A percentile compares a stretch with the other conserved stretches of the same genome.
Conservation (phyloP, 2,888 invertebrate species). For the Hemithea aestivaria region DNA sequence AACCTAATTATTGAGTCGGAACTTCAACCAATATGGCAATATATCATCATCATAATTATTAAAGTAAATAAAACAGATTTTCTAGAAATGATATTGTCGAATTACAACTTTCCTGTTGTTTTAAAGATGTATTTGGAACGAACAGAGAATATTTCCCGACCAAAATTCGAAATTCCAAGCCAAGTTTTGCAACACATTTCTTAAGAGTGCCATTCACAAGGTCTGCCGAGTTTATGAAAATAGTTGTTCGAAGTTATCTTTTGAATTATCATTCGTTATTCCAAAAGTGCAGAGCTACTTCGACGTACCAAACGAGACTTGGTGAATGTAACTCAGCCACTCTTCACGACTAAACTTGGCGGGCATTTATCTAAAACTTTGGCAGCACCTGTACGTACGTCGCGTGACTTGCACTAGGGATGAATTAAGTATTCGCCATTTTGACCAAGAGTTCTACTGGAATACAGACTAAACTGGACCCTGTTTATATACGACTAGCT, state of each 20-base stretch:
- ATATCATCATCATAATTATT: no score
- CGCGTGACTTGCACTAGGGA: constrained; percentile 40
- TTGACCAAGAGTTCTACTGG: no score
- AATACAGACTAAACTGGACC: no score
- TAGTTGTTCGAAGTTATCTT: constrained; percentile 12
- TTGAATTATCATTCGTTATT: constrained; percentile 18
- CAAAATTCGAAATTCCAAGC: no score
- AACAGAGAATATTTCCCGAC: no score
- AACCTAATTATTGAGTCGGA: no score
- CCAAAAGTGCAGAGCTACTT: constrained; percentile 26
- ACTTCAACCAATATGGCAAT: no score
- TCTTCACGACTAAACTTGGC: constrained; percentile 53
- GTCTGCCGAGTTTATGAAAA: constrained; percentile 5
- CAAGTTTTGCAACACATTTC: neutral
- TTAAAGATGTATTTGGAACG: no score
- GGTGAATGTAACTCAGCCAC: constrained; percentile 49
- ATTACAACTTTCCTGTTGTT: no score
- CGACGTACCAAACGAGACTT: constrained; percentile 32
- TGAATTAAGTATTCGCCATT: neutral
- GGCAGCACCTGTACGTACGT: constrained; percentile 52
- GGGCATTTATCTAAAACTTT: constrained; percentile 70
- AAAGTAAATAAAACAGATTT: no score
- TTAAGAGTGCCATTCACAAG: neutral
- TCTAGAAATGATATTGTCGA: no score
- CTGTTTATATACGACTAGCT: no score